phyloP scores from a whole-genome alignment of 2,888 invertebrate species.

The Bhutanitis thaidina region DNA sequence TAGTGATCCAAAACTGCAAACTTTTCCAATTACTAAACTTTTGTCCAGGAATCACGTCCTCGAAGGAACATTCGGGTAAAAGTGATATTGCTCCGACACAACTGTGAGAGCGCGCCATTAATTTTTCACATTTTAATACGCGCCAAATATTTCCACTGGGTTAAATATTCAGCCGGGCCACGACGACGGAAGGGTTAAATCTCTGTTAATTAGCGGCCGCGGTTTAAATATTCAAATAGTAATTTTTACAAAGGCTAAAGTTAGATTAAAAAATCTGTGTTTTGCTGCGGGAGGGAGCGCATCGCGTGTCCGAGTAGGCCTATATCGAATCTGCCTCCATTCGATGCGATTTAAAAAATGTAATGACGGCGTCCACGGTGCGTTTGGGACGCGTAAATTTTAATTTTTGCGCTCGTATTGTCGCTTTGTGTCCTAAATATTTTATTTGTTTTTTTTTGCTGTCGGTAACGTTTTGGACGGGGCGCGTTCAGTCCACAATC shows the following conservation, averaged over 20 bases:
- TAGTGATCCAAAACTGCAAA: background rate
- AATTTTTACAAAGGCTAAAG: constrained; percentile 80
- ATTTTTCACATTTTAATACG: constrained; percentile 79
- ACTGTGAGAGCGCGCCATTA: constrained; percentile 53
- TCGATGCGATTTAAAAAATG: constrained; percentile 74
- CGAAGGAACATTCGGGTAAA: background rate
- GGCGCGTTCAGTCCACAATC: constrained; percentile 27
- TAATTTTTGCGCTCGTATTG: constrained; percentile 62
- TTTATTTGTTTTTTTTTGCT: constrained; percentile 66
- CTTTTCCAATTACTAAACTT: constrained; percentile 11
- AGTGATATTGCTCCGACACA: background rate
- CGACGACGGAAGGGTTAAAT: constrained; percentile 80
- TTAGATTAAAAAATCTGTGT: constrained; percentile 77
- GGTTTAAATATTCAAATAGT: constrained; percentile 77
- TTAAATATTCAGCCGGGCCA: constrained; percentile 72
- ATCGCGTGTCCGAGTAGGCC: constrained; percentile 59
- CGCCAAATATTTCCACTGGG: constrained; percentile 75
- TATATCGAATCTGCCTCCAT: constrained; percentile 54
- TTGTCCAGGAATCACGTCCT: background rate
- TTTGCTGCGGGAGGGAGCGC: constrained; percentile 49
- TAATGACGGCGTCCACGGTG: constrained; percentile 59
- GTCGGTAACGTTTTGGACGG: constrained; percentile 45
- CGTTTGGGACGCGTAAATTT: constrained; percentile 69
- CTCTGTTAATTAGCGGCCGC: constrained; percentile 75
- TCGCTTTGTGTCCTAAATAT: constrained; percentile 59